A percentile compares a stretch with the other conserved stretches of the same genome.
Conservation (phyloP, 2,888 invertebrate species). For the Nymphalis polychloros region DNA sequence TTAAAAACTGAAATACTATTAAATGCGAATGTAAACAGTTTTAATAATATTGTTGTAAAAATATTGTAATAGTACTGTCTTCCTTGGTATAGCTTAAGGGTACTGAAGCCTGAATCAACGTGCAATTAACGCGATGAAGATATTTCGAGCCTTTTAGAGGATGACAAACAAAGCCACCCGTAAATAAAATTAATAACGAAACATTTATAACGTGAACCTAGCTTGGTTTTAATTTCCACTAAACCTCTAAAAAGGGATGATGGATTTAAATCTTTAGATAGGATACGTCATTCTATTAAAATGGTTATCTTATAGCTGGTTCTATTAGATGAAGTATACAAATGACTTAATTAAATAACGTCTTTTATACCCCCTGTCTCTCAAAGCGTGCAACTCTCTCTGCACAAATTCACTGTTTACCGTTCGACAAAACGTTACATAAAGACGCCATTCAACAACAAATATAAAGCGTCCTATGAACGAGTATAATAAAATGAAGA, state of each 20-base stretch:
- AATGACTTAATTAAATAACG: conserved; percentile 65
- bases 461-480: conserved; percentile 63
- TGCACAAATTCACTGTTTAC: conserved; percentile 68
- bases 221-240: conserved; percentile 47
- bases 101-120: conserved; percentile 47
- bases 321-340: conserved; percentile 51
- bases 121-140: conserved; percentile 60
- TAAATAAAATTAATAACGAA: conserved; percentile 59
- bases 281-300: conserved; percentile 57
- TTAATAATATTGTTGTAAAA: not conserved
- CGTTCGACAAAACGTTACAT: conserved; percentile 54
- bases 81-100: conserved; percentile 6
- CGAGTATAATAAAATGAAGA: conserved; percentile 56
- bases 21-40: not conserved
- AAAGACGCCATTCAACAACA: conserved; percentile 59
- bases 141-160: conserved; percentile 55
- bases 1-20: not conserved
- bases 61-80: not conserved
- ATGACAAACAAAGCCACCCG: conserved; percentile 57
- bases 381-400: conserved; percentile 53
- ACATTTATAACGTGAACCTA: conserved; percentile 49
- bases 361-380: conserved; percentile 58
- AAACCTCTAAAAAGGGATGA: conserved; percentile 43
- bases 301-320: conserved; percentile 45
- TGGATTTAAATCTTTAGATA: conserved; percentile 48